phyloP scores from a whole-genome alignment of 2,113 vertebrate genomes.

The Anolis carolinensis region DNA sequence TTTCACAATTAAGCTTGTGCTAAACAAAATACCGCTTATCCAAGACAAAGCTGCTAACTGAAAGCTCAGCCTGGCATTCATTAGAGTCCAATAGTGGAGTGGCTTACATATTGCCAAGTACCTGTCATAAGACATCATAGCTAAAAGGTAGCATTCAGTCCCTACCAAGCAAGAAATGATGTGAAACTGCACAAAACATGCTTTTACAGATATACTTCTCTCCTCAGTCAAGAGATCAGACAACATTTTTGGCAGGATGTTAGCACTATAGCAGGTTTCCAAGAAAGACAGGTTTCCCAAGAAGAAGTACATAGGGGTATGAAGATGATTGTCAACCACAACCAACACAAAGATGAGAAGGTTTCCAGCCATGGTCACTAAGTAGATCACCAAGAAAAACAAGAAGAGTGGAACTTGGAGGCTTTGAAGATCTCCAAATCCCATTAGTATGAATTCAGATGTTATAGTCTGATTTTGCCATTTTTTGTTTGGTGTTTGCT shows the following conservation, averaged over 20 bases:
- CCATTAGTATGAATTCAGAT: conserved; percentile 14
- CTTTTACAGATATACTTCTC: neutral
- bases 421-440: neutral
- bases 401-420: neutral
- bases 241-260: conserved; percentile 40
- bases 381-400: neutral
- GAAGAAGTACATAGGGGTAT: conserved; percentile 53
- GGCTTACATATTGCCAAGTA: conserved; percentile 17
- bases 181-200: conserved; percentile 7
- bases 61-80: neutral
- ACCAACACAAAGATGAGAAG: conserved; percentile 32
- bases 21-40: neutral
- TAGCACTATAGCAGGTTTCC: conserved; percentile 36
- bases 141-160: conserved; percentile 9
- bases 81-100: conserved; percentile 9
- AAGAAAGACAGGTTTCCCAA: conserved; percentile 41
- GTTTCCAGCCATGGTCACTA: conserved; percentile 10
- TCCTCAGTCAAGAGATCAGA: neutral
- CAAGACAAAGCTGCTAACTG: conserved; percentile 1
- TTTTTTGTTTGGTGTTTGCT: neutral
- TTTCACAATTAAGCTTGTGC: neutral
- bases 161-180: neutral
- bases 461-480: neutral
- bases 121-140: conserved; percentile 22
- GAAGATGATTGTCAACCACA: conserved; percentile 6